A percentile compares a stretch with the other conserved stretches of the same genome.
These are phyloP conservation scores for Operophtera brumata DNA, from an alignment of 2,888 invertebrate species.

Conservation along the genomic window DNA sequence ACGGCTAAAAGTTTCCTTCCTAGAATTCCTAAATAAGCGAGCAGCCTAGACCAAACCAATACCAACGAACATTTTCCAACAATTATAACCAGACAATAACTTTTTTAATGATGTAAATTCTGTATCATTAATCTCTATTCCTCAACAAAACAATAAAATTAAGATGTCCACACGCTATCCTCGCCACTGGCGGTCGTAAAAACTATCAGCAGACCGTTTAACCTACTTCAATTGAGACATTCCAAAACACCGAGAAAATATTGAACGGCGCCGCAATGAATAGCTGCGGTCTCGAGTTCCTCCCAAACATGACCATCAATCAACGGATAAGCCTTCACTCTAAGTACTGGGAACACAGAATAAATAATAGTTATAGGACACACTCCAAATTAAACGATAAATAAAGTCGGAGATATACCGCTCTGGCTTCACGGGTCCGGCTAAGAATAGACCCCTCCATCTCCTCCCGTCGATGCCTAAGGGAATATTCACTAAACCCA, in stretches of 20 bases:
- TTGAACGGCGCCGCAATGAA: conserved; percentile 40
- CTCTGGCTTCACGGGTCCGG: too few relatives aligned
- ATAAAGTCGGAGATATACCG: conserved; percentile 8
- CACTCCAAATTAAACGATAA: conserved; percentile 20
- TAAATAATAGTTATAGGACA: conserved; percentile 12
- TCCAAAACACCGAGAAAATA: conserved; percentile 42
- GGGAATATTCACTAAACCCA: too few relatives aligned
- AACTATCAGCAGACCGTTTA: conserved; percentile 41
- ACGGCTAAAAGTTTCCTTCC: too few relatives aligned
- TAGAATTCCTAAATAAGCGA: too few relatives aligned
- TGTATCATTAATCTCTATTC: neutral
- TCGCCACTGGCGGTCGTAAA: conserved; percentile 30
- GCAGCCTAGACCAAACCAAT: too few relatives aligned
- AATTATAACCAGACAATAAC: too few relatives aligned
- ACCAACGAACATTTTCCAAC: too few relatives aligned
- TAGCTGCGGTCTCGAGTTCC: conserved; percentile 29
- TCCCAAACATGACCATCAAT: conserved; percentile 46
- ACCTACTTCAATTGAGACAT: conserved; percentile 34
- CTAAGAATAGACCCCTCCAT: too few relatives aligned
- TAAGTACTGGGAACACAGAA: conserved; percentile 7
- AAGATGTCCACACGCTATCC: conserved; percentile 29
- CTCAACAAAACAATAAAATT: conserved; percentile 16
- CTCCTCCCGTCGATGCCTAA: too few relatives aligned
- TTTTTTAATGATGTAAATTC: neutral
- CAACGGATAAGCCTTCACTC: conserved; percentile 48